These are phyloP conservation scores for Ormyrus thymus DNA, from an alignment of 2,888 invertebrate species.

Conservation along the genomic window DNA sequence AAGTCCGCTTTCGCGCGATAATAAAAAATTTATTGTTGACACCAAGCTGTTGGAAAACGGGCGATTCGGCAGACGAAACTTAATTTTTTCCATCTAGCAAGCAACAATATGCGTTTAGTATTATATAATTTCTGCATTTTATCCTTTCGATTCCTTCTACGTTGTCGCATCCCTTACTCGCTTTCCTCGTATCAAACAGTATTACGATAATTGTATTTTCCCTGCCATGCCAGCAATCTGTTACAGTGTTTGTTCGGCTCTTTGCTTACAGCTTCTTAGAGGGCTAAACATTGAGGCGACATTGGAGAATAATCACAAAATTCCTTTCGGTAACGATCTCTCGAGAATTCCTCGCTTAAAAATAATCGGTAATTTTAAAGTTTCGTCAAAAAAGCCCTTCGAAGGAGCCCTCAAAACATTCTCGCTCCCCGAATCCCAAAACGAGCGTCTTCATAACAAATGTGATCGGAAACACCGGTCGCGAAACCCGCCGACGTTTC, in stretches of 20 bases:
- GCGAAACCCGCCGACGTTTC: too few relatives aligned
- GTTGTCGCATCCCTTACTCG: not conserved
- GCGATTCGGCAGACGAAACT: not conserved
- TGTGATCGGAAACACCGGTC: too few relatives aligned
- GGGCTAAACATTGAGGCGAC: not conserved
- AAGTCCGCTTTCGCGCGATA: too few relatives aligned
- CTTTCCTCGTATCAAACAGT: constrained; percentile 35
- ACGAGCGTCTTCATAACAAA: not conserved
- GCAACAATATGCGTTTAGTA: constrained; percentile 39
- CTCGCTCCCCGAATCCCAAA: too few relatives aligned
- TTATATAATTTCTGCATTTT: constrained; percentile 8
- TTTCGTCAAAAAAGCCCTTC: too few relatives aligned
- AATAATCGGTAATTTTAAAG: too few relatives aligned
- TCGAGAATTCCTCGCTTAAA: too few relatives aligned
- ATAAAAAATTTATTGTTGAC: too few relatives aligned
- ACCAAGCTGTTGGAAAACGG: not conserved
- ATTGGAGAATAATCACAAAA: not conserved
- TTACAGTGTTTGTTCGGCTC: not conserved
- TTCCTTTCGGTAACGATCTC: not conserved
- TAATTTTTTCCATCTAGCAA: constrained; percentile 29
- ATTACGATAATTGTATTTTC: constrained; percentile 21
- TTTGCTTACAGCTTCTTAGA: not conserved
- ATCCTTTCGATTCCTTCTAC: not conserved
- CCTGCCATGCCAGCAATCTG: not conserved
- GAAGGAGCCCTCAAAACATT: too few relatives aligned